phyloP scores from a whole-genome alignment of 2,113 vertebrate genomes.

The Cygnus buccinator region DNA sequence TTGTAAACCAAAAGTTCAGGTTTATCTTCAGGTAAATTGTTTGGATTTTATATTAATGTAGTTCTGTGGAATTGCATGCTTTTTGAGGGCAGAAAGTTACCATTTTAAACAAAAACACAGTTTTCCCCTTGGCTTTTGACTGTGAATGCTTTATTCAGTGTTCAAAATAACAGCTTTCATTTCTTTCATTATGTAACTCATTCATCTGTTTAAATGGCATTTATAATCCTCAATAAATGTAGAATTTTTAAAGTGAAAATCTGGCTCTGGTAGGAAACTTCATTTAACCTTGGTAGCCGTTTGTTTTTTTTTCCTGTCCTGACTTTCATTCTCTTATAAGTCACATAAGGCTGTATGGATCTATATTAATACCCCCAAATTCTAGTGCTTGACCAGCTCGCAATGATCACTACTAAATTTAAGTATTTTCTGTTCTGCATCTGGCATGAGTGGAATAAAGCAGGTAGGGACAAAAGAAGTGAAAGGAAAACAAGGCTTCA shows the following conservation, averaged over 20 bases:
- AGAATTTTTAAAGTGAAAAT: background rate
- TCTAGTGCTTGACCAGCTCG: background rate
- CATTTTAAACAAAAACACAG: background rate
- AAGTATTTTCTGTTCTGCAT: background rate
- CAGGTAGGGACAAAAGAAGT: background rate
- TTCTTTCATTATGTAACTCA: background rate
- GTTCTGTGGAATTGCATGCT: background rate
- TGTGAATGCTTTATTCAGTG: background rate
- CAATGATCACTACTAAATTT: background rate
- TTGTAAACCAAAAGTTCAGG: background rate
- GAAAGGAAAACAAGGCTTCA: background rate
- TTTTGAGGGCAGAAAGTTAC: background rate
- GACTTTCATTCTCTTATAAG: background rate
- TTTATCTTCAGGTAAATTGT: background rate
- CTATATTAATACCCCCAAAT: background rate
- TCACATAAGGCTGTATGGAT: background rate
- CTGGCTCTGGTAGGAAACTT: background rate
- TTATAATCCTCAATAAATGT: background rate
- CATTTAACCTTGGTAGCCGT: background rate
- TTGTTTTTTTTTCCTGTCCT: background rate
- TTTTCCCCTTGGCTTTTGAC: background rate
- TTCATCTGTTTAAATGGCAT: background rate
- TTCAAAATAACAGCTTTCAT: background rate
- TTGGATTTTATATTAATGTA: background rate
- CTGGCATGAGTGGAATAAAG: background rate